A percentile compares a stretch with the other conserved stretches of the same genome.
These are phyloP conservation scores for Aspidoscelis tigris DNA, from an alignment of 2,113 vertebrate genomes.

Conservation along the genomic window DNA sequence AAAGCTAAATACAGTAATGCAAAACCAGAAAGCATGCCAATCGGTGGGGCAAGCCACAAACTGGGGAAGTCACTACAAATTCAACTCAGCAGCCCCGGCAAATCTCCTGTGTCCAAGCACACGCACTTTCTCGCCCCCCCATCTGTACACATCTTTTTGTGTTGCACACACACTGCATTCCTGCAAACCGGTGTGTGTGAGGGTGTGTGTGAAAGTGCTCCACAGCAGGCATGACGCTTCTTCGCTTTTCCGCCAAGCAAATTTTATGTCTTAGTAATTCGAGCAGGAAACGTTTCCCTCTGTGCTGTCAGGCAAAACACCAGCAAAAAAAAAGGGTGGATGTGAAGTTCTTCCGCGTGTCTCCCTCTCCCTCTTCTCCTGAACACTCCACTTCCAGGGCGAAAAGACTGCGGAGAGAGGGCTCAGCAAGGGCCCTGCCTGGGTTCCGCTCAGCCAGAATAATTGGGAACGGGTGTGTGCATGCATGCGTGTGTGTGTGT, in stretches of 20 bases:
- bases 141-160: neutral
- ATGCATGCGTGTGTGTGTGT: no score
- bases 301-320: neutral
- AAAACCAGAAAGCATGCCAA: slow-evolving; percentile 5
- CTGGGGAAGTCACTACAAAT: neutral
- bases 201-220: no score
- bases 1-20: neutral
- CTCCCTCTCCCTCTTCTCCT: neutral
- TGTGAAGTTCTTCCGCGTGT: neutral
- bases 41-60: neutral
- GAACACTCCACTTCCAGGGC: neutral
- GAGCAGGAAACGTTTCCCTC: neutral
- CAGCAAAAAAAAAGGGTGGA: no score
- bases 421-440: neutral
- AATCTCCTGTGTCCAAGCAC: neutral
- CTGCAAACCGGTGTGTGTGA: neutral
- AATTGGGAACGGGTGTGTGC: neutral
- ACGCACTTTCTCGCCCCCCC: slow-evolving; percentile 9
- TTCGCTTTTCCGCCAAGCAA: neutral
- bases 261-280: neutral
- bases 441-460: neutral
- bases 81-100: neutral
- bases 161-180: neutral
- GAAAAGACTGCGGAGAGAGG: neutral
- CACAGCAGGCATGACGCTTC: neutral